Conservation (phyloP, 2,113 vertebrate species). For the Misgurnus anguillicaudatus region DNA sequence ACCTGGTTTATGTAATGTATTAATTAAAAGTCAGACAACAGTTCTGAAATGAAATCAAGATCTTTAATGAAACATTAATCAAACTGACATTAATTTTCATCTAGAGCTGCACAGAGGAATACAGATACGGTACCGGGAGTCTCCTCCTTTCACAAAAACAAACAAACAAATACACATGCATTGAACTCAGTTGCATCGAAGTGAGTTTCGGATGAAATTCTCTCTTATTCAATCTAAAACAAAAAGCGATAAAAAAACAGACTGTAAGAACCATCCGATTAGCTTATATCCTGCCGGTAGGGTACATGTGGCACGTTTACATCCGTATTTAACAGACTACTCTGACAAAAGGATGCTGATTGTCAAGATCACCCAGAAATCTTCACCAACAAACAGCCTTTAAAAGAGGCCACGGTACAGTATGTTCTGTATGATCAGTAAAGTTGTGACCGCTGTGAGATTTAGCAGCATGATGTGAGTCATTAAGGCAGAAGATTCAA, state of each 20-base stretch:
- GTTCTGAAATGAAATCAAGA: slow-evolving; percentile 21
- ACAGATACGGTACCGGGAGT: slow-evolving; percentile 46
- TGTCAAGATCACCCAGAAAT: slow-evolving; percentile 34
- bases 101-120: slow-evolving; percentile 55
- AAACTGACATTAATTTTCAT: slow-evolving; percentile 58
- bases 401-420: background rate
- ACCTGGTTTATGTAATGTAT: no score
- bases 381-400: background rate
- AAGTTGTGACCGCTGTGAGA: slow-evolving; percentile 43
- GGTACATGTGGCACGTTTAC: slow-evolving; percentile 9
- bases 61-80: slow-evolving; percentile 68
- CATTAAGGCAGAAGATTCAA: slow-evolving; percentile 64
- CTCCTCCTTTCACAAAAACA: slow-evolving; percentile 13
- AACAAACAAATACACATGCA: background rate
- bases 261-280: background rate
- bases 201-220: slow-evolving; percentile 5
- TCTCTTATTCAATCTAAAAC: background rate
- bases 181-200: background rate
- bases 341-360: slow-evolving; percentile 31
- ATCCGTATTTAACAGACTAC: slow-evolving; percentile 29
- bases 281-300: background rate
- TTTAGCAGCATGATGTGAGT: slow-evolving; percentile 63
- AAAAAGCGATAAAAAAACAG: background rate
- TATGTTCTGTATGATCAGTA: background rate
- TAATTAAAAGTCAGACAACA: no score